Conservation (phyloP, 2,797 vertebrate species). For the Champsocephalus gunnari region DNA sequence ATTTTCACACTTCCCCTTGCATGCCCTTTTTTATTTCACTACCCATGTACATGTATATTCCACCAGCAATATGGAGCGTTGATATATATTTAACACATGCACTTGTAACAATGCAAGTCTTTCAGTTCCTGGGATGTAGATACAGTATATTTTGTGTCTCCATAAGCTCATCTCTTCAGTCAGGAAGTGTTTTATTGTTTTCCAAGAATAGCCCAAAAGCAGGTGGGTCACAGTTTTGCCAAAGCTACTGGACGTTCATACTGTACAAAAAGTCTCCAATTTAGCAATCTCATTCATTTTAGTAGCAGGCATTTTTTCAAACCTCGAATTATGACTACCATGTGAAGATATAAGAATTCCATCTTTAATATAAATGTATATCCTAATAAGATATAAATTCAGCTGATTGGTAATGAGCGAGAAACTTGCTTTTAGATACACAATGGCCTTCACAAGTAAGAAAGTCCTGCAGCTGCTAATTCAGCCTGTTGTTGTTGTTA, state of each 20-base stretch:
- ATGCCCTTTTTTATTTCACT: slow-evolving; percentile 42
- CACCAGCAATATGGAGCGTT: slow-evolving; percentile 19
- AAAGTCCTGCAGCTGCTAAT: slow-evolving; percentile 69
- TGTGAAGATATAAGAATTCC: slow-evolving; percentile 1
- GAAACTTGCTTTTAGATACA: slow-evolving; percentile 78
- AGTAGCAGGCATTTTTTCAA: slow-evolving; percentile 42
- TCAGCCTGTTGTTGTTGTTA: slow-evolving; percentile 76
- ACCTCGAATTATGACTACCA: slow-evolving; percentile 42
- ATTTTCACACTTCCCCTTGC: slow-evolving; percentile 61
- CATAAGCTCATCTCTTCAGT: slow-evolving; percentile 48
- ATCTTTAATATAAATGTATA: slow-evolving; percentile 6
- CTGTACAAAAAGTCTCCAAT: slow-evolving; percentile 63
- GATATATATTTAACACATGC: slow-evolving; percentile 32
- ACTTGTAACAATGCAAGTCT: slow-evolving; percentile 34
- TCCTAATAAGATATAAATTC: slow-evolving; percentile 1
- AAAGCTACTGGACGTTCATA: slow-evolving; percentile 44
- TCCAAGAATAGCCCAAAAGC: slow-evolving; percentile 18
- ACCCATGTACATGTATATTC: slow-evolving; percentile 14
- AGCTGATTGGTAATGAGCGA: slow-evolving; percentile 73
- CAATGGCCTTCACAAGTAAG: slow-evolving; percentile 73
- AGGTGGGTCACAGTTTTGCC: slow-evolving; percentile 23
- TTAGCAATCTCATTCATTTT: slow-evolving; percentile 43
- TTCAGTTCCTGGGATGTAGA: slow-evolving; percentile 27
- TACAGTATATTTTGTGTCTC: slow-evolving; percentile 35
- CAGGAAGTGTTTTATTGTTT: slow-evolving; percentile 45